Evolutionary conservation across 2,113 vertebrate genomes (phyloP).

Genomic region (Aythya baeri): DNA sequence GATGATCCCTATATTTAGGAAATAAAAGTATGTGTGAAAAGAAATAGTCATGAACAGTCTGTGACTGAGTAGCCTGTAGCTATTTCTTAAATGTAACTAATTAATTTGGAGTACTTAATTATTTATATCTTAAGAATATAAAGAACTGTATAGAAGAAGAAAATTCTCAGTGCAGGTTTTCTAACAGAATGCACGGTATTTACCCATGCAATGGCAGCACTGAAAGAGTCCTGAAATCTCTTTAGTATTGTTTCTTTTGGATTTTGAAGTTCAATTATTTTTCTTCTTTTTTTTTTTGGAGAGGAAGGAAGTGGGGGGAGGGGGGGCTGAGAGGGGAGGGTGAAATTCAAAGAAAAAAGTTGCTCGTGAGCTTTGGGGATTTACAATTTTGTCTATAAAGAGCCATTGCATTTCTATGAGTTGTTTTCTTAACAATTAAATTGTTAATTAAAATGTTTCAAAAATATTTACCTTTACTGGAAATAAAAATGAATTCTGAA

Average conservation of each 20-base stretch:
- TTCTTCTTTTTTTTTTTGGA: not conserved
- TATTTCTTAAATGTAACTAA: not conserved
- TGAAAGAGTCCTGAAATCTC: not conserved
- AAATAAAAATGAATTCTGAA: not conserved
- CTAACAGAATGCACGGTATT: not conserved
- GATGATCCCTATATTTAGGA: too few species aligned
- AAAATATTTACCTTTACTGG: not conserved
- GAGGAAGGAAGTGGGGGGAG: rapidly evolving
- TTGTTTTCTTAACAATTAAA: not conserved
- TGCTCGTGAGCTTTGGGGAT: not conserved
- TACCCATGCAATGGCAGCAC: not conserved
- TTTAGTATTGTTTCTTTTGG: not conserved
- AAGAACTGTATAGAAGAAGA: not conserved
- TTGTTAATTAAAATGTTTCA: not conserved
- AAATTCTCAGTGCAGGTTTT: not conserved
- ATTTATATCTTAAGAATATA: not conserved
- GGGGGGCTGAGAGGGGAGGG: too few species aligned
- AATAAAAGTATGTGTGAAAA: not conserved
- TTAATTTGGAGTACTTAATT: not conserved
- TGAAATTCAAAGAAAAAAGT: not conserved
- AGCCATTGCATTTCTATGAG: not conserved
- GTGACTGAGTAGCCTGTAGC: not conserved
- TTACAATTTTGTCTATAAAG: not conserved
- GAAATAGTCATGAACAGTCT: not conserved
- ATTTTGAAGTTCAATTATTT: not conserved